Evolutionary conservation across 2,113 vertebrate genomes (phyloP).

Genomic region (Canis aureus): DNA sequence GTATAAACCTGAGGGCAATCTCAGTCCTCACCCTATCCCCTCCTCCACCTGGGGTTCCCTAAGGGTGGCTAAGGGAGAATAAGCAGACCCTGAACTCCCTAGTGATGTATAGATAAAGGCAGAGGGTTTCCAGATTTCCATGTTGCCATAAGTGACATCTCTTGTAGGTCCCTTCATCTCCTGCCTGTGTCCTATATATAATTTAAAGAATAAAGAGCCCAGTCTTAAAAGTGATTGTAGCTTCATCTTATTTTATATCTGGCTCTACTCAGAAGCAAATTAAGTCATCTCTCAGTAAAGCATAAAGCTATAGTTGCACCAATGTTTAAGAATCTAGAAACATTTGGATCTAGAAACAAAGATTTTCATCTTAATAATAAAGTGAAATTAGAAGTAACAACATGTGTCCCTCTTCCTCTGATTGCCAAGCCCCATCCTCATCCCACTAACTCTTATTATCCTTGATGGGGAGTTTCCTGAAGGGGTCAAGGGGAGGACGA

Average conservation of each 20-base stretch:
- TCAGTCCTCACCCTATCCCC: not conserved
- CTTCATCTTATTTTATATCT: constrained; percentile 27
- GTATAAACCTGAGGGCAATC: not conserved
- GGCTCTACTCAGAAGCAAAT: not conserved
- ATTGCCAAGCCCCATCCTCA: not conserved
- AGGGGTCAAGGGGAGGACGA: not conserved
- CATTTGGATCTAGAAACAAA: not conserved
- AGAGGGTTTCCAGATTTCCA: not conserved
- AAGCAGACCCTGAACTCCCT: not conserved
- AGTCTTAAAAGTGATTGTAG: not conserved
- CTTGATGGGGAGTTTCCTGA: constrained; percentile 23
- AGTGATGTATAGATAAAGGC: not conserved
- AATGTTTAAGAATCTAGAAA: not conserved
- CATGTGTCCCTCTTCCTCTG: not conserved
- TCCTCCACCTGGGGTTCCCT: not conserved
- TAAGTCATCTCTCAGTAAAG: not conserved
- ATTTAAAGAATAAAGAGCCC: not conserved
- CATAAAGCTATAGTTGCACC: not conserved
- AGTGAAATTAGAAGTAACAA: not conserved
- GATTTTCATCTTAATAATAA: constrained; percentile 30
- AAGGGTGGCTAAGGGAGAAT: not conserved
- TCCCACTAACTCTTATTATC: not conserved
- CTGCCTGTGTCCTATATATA: not conserved
- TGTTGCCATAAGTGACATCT: not conserved
- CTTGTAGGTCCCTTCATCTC: not conserved